These are phyloP conservation scores for Torymus texanus DNA, from an alignment of 2,888 invertebrate genomes.

Conservation along the genomic window DNA sequence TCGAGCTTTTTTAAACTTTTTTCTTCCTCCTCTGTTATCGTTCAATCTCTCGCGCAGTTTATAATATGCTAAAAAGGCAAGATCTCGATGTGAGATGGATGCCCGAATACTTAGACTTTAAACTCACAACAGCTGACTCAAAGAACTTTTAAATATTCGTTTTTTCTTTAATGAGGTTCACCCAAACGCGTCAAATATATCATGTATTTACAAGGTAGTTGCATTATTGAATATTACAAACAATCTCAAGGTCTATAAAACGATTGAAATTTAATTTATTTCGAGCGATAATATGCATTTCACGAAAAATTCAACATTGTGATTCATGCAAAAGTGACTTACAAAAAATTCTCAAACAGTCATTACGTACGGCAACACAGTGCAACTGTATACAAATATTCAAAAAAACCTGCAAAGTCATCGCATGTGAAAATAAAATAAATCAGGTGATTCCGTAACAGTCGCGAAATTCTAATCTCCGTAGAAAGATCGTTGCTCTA, in stretches of 20 bases:
- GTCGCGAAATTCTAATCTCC: too few relatives aligned
- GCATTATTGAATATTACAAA: not conserved
- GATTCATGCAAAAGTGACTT: slow-evolving; percentile 6
- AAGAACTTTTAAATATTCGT: slow-evolving; percentile 49
- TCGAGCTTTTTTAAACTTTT: slow-evolving; percentile 1
- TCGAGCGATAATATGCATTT: slow-evolving; percentile 1
- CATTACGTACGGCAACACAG: too few relatives aligned
- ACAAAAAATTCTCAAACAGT: slow-evolving; percentile 18
- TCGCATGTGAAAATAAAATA: not conserved
- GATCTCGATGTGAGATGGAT: slow-evolving; percentile 1
- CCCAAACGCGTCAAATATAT: not conserved
- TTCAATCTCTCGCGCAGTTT: slow-evolving; percentile 6
- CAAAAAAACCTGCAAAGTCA: too few relatives aligned
- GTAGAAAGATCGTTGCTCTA: too few relatives aligned
- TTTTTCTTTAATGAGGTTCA: slow-evolving; percentile 24
- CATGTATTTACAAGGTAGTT: slow-evolving; percentile 22
- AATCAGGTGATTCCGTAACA: not conserved
- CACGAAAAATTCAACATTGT: not conserved
- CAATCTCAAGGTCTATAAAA: too few relatives aligned
- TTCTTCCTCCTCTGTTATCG: slow-evolving; percentile 1
- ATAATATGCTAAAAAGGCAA: slow-evolving; percentile 26
- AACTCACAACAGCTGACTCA: slow-evolving; percentile 39
- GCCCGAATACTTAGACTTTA: slow-evolving; percentile 23
- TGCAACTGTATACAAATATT: not conserved
- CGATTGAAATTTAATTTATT: not conserved